Evolutionary conservation across 2,113 vertebrate genomes (phyloP).

Genomic region (Merops nubicus): DNA sequence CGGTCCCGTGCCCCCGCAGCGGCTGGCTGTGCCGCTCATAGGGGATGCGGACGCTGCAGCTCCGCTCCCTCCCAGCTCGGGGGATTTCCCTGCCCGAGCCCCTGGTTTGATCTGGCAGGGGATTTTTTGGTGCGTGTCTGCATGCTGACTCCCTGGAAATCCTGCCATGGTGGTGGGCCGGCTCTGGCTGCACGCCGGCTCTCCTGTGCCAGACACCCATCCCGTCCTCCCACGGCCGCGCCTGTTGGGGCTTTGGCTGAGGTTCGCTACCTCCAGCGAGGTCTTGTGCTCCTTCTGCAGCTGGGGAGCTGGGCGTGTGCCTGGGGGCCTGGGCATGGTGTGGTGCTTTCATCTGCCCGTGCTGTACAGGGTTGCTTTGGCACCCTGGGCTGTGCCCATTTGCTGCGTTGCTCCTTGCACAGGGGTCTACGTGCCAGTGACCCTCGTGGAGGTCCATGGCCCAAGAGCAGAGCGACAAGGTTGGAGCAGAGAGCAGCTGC

Average conservation of each 20-base stretch:
- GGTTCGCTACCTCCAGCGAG: not conserved
- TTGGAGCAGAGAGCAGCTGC: not conserved
- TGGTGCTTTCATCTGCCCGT: not conserved
- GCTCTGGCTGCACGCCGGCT: not conserved
- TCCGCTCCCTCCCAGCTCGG: not conserved
- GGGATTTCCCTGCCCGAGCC: not conserved
- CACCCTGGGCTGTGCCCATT: not conserved
- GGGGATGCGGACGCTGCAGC: not conserved
- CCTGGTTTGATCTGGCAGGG: not conserved
- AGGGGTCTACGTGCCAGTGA: not conserved
- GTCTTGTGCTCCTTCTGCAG: not conserved
- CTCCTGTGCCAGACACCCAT: not conserved
- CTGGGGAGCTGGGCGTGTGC: rapidly evolving
- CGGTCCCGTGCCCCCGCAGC: rapidly evolving
- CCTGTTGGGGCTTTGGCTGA: not conserved
- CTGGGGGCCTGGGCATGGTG: not conserved
- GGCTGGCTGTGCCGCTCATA: not conserved
- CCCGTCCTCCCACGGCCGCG: rapidly evolving
- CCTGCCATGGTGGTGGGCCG: not conserved
- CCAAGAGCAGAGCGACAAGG: not conserved
- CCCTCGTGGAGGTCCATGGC: rapidly evolving
- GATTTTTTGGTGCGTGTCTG: not conserved
- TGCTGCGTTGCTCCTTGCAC: not conserved
- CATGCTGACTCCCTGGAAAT: not conserved
- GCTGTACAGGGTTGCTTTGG: not conserved